Conservation (phyloP, 2,888 invertebrate genomes). For the Ischnus inquisitorius region DNA sequence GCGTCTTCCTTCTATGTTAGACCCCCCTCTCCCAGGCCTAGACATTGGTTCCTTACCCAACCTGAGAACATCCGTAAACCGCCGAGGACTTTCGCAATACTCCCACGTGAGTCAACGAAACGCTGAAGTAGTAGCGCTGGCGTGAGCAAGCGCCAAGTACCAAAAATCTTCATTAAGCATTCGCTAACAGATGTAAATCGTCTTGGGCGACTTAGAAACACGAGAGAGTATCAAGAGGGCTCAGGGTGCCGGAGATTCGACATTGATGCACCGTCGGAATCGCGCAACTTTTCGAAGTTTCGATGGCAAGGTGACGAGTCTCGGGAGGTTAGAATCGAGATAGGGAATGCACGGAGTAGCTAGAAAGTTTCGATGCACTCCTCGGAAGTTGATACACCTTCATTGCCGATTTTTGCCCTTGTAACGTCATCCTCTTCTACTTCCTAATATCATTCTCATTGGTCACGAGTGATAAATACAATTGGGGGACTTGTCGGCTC, state of each 20-base stretch:
- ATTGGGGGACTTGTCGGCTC: slow-evolving; percentile 6
- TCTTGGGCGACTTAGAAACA: slow-evolving; percentile 67
- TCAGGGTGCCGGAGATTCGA: slow-evolving; percentile 9
- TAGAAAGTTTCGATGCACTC: slow-evolving; percentile 29
- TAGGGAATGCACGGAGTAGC: neutral
- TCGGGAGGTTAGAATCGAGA: slow-evolving; percentile 13
- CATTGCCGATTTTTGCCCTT: neutral
- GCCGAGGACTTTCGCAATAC: slow-evolving; percentile 42
- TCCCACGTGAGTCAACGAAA: neutral
- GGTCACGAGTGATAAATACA: neutral
- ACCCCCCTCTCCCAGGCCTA: neutral
- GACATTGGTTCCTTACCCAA: slow-evolving; percentile 49
- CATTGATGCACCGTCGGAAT: slow-evolving; percentile 15
- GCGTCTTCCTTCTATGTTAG: slow-evolving; percentile 29
- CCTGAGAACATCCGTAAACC: slow-evolving; percentile 48
- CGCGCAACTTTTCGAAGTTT: slow-evolving; percentile 11
- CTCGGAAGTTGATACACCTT: slow-evolving; percentile 1
- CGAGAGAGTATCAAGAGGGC: slow-evolving; percentile 30
- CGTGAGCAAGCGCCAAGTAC: slow-evolving; percentile 62
- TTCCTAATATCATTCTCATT: slow-evolving; percentile 15
- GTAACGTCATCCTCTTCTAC: too few species aligned
- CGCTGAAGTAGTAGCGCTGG: neutral
- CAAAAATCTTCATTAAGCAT: slow-evolving; percentile 80
- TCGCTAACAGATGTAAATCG: slow-evolving; percentile 82
- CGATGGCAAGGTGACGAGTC: slow-evolving; percentile 37